Percentiles rank a stretch among this genome's conserved stretches.
Evolutionary conservation across 2,888 invertebrate species (phyloP).

Genomic region (Bruchidius siliquastri): DNA sequence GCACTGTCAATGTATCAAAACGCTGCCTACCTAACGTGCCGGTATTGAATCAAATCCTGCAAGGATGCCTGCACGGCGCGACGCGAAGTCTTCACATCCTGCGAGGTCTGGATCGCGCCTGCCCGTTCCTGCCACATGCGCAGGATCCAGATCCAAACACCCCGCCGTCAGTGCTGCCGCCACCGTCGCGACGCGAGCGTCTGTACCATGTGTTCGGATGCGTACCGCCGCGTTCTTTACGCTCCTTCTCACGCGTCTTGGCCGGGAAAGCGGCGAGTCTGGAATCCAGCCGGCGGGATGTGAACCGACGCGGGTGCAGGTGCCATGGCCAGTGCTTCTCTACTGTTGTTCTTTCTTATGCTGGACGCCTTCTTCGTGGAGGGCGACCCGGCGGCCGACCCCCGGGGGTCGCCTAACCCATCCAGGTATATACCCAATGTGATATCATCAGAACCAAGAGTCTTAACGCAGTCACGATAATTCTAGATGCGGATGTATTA

Average conservation of each 20-base stretch:
- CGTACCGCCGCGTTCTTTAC: neutral
- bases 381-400: constrained; percentile 35
- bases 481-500: too few species aligned
- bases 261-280: neutral
- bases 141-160: constrained; percentile 46
- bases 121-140: constrained; percentile 36
- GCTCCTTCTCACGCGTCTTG: neutral
- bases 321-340: neutral
- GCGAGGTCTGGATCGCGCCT: constrained; percentile 16
- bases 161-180: constrained; percentile 46
- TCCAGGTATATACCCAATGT: neutral
- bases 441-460: too few species aligned
- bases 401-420: constrained; percentile 14
- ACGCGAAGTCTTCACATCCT: neutral
- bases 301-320: neutral
- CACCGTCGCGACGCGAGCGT: constrained; percentile 25
- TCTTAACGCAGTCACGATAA: too few species aligned
- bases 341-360: neutral
- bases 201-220: neutral
- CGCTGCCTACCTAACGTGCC: neutral
- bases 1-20: too few species aligned
- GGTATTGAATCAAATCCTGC: neutral
- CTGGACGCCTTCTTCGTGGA: constrained; percentile 9
- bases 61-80: neutral
- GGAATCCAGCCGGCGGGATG: neutral